Base-by-base conservation (phyloP, 2,797 vertebrate species). In the Bovichtus diacanthus region DNA sequence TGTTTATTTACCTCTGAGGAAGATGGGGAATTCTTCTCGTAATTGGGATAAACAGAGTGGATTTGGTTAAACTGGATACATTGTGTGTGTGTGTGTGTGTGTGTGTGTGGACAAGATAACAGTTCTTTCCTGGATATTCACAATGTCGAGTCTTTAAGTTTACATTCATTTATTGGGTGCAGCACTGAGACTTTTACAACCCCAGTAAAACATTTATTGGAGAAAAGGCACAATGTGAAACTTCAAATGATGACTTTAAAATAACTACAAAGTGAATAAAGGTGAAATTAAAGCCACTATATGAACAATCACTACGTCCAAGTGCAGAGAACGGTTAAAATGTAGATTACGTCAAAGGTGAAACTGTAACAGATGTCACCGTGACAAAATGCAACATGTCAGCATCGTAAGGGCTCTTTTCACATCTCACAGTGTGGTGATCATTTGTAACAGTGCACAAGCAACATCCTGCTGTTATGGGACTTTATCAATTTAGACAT, bases 1-100 rank as follows among this genome's bases (percentile, higher is more conserved):
- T 74, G 66, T 90, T 88, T 89, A 78, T 84, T 88, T 85, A 80
- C 25, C 36, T 63, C 54, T 4, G 10, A 55, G 29, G 75, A 62
- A 63, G 29, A 75, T 68, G 47, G 7, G 0, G 6, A 66, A 83
- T 81, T 70, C 38, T 64, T 81, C 27, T 82, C 58, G 3, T 73
- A 75, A 53, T 58, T 84, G 59, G 31, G 25, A 80, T 70, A 78
- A 83, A 85, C 76, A 73, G 3, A 50, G 46, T 31, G 23, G 5
- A 64, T 68, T 31, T 41, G 38, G 23, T 19, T 38, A 50, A 65
- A 74, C 31, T 61, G 16, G 12, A 47, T 36, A 3, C 9, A 54
- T 38, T 62, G 34, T n/a, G n/a, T n/a, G n/a, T n/a, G n/a, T n/a
- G 6, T 34, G 6, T 69, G 31, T 70, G 16, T 60, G 21, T 70